These are phyloP conservation scores for Bradypodion ventrale DNA, from an alignment of 2,797 vertebrate genomes.

Conservation along the genomic window DNA sequence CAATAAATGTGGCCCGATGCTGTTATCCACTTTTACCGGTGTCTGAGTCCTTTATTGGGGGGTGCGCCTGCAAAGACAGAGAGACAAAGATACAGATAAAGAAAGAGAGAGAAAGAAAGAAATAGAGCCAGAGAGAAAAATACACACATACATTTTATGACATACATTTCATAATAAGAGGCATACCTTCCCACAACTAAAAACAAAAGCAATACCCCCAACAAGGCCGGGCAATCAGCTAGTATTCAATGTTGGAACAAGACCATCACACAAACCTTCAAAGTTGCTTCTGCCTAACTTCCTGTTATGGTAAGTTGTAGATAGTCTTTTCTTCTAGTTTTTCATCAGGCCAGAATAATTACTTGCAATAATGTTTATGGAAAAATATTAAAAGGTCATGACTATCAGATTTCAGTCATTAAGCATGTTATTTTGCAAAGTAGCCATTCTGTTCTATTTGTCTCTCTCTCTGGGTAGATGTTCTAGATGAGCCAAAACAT, in stretches of 20 bases:
- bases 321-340: not conserved
- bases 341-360: not conserved
- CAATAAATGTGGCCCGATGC: too few relatives aligned
- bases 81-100: too few relatives aligned
- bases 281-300: not conserved
- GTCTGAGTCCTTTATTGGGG: too few relatives aligned
- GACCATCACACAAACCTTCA: not conserved
- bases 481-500: constrained; percentile 23
- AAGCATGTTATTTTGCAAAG: constrained; percentile 12
- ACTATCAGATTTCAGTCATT: constrained; percentile 8
- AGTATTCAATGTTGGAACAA: not conserved
- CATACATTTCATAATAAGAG: too few relatives aligned
- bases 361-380: constrained; percentile 5
- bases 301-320: not conserved
- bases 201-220: too few relatives aligned
- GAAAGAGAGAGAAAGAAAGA: too few relatives aligned
- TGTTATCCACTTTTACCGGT: too few relatives aligned
- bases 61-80: too few relatives aligned
- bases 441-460: constrained; percentile 18
- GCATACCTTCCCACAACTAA: too few relatives aligned
- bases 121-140: too few relatives aligned
- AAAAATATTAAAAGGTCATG: constrained; percentile 20
- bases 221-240: too few relatives aligned
- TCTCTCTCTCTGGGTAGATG: not conserved
- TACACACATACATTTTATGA: too few relatives aligned